These are phyloP conservation scores for Amblyraja radiata DNA, from an alignment of 2,797 vertebrate genomes.

Conservation along the genomic window DNA sequence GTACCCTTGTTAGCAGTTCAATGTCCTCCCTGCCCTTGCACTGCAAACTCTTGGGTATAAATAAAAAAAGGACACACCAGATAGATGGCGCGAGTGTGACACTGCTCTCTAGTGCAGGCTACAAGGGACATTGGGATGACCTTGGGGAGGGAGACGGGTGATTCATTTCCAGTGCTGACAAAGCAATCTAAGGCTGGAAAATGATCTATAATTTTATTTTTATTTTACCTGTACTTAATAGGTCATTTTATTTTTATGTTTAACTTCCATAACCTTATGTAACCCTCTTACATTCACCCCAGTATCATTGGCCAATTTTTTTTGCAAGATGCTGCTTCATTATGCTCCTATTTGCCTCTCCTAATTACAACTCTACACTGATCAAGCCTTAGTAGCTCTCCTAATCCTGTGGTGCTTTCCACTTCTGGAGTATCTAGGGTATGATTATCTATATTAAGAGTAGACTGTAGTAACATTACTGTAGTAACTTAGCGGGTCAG, in stretches of 20 bases:
- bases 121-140: background rate
- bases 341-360: background rate
- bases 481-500: too few species aligned
- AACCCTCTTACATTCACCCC: too few species aligned
- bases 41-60: background rate
- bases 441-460: background rate
- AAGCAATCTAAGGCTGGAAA: background rate
- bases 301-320: background rate
- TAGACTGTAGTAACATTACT: background rate
- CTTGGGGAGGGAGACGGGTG: background rate
- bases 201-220: background rate
- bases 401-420: background rate
- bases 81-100: too few species aligned
- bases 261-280: too few species aligned
- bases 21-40: background rate
- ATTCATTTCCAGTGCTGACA: background rate
- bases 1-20: background rate
- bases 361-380: too few species aligned
- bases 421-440: background rate
- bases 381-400: too few species aligned
- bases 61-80: too few species aligned
- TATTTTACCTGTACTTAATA: too few species aligned
- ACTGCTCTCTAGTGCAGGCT: background rate
- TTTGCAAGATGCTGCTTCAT: too few species aligned
- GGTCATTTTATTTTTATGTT: too few species aligned